Evolutionary conservation across 2,113 vertebrate species (phyloP).

Genomic region (Gila orcuttii): DNA sequence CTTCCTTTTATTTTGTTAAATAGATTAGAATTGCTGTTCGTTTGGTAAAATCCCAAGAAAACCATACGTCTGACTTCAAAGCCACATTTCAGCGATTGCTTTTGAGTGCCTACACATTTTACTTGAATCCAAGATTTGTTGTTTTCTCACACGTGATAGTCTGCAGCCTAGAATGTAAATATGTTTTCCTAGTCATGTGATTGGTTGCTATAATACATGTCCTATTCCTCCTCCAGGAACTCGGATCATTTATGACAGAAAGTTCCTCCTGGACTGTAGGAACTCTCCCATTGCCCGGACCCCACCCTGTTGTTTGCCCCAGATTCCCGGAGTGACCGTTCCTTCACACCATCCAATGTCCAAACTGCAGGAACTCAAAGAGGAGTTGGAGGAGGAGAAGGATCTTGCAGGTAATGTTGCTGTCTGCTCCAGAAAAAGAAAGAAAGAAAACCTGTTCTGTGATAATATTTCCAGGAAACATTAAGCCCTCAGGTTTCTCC

Average conservation of each 20-base stretch:
- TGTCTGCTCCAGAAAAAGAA: neutral
- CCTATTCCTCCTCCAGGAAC: slow-evolving; percentile 74
- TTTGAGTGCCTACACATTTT: neutral
- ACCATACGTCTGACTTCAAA: neutral
- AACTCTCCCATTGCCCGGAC: slow-evolving; percentile 88
- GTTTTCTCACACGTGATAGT: neutral
- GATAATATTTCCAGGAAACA: neutral
- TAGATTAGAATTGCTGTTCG: neutral
- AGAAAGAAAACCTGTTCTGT: neutral
- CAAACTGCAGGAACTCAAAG: slow-evolving; percentile 85
- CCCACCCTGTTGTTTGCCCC: slow-evolving; percentile 89
- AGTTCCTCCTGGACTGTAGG: slow-evolving; percentile 92
- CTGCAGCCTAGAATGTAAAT: slow-evolving; percentile 12
- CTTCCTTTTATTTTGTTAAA: neutral
- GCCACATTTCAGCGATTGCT: neutral
- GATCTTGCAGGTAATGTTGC: slow-evolving; percentile 81
- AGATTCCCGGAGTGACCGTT: slow-evolving; percentile 88
- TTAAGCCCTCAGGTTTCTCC: neutral
- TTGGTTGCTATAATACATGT: neutral
- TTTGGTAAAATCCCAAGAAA: neutral
- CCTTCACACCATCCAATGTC: slow-evolving; percentile 78
- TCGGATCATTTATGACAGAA: slow-evolving; percentile 90
- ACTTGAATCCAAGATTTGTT: neutral
- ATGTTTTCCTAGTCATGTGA: neutral
- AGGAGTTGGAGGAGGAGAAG: slow-evolving; percentile 83